phyloP scores from a whole-genome alignment of 2,113 vertebrate species.

The Pachypanchax playfairii region DNA sequence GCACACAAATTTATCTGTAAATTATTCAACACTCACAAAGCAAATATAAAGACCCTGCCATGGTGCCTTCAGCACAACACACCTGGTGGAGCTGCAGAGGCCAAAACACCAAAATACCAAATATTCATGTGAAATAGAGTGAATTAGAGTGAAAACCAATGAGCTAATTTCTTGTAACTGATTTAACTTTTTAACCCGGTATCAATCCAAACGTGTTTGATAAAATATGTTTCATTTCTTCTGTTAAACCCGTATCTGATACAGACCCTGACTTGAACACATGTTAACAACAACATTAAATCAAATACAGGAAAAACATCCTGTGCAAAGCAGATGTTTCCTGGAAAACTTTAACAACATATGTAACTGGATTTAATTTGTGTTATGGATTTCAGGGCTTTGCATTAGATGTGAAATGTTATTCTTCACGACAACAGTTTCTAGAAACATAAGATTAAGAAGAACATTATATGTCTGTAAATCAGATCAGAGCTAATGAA shows the following conservation, averaged over 20 bases:
- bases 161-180: not conserved
- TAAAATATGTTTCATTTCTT: not conserved
- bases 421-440: slow-evolving; percentile 4
- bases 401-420: not conserved
- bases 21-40: slow-evolving; percentile 15
- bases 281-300: slow-evolving; percentile 1
- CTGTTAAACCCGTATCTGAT: slow-evolving; percentile 1
- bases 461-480: not conserved
- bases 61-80: not conserved
- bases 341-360: slow-evolving; percentile 30
- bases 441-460: slow-evolving; percentile 13
- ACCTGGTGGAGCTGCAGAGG: not conserved
- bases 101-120: too few species aligned
- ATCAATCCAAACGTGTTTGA: not conserved
- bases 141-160: not conserved
- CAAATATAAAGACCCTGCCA: not conserved
- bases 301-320: slow-evolving; percentile 21
- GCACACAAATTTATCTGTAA: slow-evolving; percentile 11
- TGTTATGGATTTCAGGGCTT: slow-evolving; percentile 20
- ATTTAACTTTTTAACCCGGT: not conserved
- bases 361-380: slow-evolving; percentile 29
- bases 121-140: too few species aligned
- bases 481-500: not conserved
- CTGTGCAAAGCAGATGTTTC: slow-evolving; percentile 22
- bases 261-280: not conserved